phyloP scores from a whole-genome alignment of 2,888 invertebrate species.

The Eurois occulta region DNA sequence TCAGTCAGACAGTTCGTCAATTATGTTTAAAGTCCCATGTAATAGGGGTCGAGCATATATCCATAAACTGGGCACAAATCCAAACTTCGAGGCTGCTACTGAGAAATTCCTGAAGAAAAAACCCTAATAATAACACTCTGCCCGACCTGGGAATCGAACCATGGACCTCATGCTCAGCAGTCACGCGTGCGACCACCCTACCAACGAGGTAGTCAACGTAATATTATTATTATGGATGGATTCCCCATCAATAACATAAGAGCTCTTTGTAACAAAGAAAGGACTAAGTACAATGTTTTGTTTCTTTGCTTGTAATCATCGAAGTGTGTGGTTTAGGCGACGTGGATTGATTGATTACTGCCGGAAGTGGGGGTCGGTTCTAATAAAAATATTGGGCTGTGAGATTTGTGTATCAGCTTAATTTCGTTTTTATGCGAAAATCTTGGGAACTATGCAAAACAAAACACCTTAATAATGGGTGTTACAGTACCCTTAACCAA shows the following conservation, averaged over 20 bases:
- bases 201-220: too few relatives aligned
- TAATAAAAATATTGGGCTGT: slow-evolving; percentile 14
- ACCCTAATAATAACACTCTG: too few relatives aligned
- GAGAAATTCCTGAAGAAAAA: too few relatives aligned
- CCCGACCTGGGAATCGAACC: too few relatives aligned
- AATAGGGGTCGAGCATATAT: too few relatives aligned
- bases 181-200: too few relatives aligned
- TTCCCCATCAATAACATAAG: slow-evolving; percentile 2
- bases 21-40: too few relatives aligned
- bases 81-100: too few relatives aligned
- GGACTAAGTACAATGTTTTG: slow-evolving; percentile 19
- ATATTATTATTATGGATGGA: neutral
- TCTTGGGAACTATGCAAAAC: neutral
- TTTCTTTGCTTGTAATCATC: slow-evolving; percentile 16
- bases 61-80: too few relatives aligned
- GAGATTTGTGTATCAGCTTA: slow-evolving; percentile 2
- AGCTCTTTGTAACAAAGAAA: slow-evolving; percentile 29
- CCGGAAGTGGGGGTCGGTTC: slow-evolving; percentile 1
- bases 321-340: slow-evolving; percentile 39
- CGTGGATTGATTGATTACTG: slow-evolving; percentile 43
- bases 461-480: neutral
- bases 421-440: neutral
- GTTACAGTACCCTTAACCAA: too few relatives aligned
- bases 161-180: too few relatives aligned
- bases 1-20: too few relatives aligned